Evolutionary conservation across 2,113 vertebrate genomes (phyloP).

Genomic region (Sarotherodon lohbergeri): DNA sequence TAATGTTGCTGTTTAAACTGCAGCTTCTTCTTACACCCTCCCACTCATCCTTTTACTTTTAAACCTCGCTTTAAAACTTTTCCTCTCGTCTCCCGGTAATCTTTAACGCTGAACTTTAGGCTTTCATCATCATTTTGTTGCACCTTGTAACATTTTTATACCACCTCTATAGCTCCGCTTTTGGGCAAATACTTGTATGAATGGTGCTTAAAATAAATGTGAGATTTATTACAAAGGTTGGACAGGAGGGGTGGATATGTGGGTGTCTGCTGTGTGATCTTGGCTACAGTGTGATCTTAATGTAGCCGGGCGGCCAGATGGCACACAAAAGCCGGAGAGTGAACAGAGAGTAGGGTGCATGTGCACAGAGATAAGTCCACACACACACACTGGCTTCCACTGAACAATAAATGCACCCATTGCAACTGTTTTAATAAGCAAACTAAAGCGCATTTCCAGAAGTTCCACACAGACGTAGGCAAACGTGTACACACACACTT

Average conservation of each 20-base stretch:
- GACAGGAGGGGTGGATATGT: slow-evolving; percentile 8
- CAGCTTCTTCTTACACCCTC: neutral
- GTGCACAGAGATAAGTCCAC: neutral
- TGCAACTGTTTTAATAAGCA: neutral
- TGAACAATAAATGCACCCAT: neutral
- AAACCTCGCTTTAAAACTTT: neutral
- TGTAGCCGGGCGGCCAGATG: slow-evolving; percentile 44
- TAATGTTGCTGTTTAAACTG: neutral
- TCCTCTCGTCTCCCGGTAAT: neutral
- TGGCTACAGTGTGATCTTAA: slow-evolving; percentile 23
- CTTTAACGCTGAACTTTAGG: neutral
- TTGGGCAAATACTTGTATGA: neutral
- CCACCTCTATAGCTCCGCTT: neutral
- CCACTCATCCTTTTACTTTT: neutral
- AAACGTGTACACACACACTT: neutral
- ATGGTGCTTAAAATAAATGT: neutral
- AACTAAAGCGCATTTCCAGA: neutral
- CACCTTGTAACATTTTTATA: neutral
- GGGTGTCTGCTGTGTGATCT: neutral
- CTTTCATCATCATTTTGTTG: neutral
- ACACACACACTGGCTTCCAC: neutral
- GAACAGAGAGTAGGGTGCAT: neutral
- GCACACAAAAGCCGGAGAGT: neutral
- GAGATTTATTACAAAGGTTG: slow-evolving; percentile 29
- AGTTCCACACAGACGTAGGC: neutral